phyloP scores from a whole-genome alignment of 2,888 invertebrate species.

The Trisateles emortualis region DNA sequence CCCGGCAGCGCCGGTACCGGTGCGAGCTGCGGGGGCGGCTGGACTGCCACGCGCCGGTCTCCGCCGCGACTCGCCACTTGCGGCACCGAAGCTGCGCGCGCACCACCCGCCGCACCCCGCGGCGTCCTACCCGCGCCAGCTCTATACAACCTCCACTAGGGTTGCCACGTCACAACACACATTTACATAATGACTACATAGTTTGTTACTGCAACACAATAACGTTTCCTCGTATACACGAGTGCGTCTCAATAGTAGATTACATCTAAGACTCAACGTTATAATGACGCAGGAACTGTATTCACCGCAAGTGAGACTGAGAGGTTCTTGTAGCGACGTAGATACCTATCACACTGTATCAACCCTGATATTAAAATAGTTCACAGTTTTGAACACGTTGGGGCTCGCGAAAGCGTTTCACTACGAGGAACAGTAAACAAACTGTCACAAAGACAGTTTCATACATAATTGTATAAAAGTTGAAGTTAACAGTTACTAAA shows the following conservation, averaged over 20 bases:
- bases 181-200: constrained; percentile 48
- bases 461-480: constrained; percentile 30
- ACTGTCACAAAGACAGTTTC: constrained; percentile 35
- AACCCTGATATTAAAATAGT: constrained; percentile 53
- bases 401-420: constrained; percentile 50
- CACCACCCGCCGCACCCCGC: constrained; percentile 48
- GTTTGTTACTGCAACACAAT: constrained; percentile 36
- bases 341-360: constrained; percentile 32
- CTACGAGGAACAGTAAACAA: constrained; percentile 49
- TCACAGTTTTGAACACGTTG: constrained; percentile 55
- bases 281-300: constrained; percentile 22
- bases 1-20: constrained; percentile 83
- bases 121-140: constrained; percentile 48
- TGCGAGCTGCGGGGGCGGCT: constrained; percentile 81
- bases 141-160: constrained; percentile 74
- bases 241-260: constrained; percentile 34
- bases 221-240: constrained; percentile 20
- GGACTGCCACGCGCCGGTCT: constrained; percentile 74
- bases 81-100: constrained; percentile 43
- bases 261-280: constrained; percentile 24
- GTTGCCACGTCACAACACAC: constrained; percentile 57
- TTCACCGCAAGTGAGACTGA: constrained; percentile 17
- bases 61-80: constrained; percentile 54
- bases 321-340: constrained; percentile 20
- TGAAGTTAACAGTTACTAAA: constrained; percentile 11